Conservation (phyloP, 2,888 invertebrate genomes). For the Hetaerina titia region DNA sequence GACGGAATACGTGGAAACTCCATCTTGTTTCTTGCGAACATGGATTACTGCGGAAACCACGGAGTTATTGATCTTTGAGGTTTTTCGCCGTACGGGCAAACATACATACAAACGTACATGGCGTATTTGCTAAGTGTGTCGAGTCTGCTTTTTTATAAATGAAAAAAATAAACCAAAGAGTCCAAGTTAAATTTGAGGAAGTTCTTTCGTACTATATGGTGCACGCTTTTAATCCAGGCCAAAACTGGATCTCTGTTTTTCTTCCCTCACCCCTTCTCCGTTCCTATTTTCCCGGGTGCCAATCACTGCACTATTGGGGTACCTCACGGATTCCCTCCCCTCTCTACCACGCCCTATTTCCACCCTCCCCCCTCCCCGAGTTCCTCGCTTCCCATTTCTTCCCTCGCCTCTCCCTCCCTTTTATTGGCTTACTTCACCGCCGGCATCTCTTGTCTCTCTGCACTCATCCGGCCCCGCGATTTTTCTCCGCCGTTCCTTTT, state of each 20-base stretch:
- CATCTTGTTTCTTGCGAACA: too few species aligned
- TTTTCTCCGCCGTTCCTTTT: not conserved
- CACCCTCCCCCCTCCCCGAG: not conserved
- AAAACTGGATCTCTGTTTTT: not conserved
- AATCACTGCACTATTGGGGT: not conserved
- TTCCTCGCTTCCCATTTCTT: not conserved
- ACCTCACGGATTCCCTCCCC: not conserved
- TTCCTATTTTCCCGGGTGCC: not conserved
- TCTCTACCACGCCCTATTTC: too few species aligned
- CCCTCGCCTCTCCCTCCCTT: not conserved
- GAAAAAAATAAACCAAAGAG: too few species aligned
- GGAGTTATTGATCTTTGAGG: too few species aligned
- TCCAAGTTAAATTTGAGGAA: not conserved
- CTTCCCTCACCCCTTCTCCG: not conserved
- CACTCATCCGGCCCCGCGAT: not conserved
- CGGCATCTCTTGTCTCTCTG: slow-evolving; percentile 3
- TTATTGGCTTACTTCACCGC: not conserved
- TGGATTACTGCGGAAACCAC: too few species aligned
- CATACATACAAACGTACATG: too few species aligned
- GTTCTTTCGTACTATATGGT: not conserved
- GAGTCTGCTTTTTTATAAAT: too few species aligned
- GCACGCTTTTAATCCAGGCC: not conserved
- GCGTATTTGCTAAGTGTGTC: too few species aligned
- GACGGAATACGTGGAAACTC: too few species aligned
- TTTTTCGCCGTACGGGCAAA: too few species aligned